phyloP scores from a whole-genome alignment of 2,797 vertebrate genomes.

The Pangasius mekongensis region DNA sequence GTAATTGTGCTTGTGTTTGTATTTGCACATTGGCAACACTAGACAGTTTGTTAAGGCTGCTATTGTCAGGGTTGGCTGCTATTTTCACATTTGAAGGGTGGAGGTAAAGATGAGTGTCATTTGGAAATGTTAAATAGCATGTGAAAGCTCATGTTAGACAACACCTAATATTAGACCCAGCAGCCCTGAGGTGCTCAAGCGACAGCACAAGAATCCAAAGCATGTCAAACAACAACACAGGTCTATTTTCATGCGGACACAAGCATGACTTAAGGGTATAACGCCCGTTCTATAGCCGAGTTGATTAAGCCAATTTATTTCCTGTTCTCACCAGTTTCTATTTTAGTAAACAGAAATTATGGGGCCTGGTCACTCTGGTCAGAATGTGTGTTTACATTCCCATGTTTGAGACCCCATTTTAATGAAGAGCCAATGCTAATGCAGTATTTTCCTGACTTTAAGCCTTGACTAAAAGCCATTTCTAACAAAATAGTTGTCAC shows the following conservation, averaged over 20 bases:
- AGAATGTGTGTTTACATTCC: not conserved
- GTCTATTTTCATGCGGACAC: not conserved
- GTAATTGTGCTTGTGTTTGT: not conserved
- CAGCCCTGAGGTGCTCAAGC: not conserved
- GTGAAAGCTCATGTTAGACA: not conserved
- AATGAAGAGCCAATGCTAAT: not conserved
- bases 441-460: not conserved
- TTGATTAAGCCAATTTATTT: not conserved
- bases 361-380: too few species aligned
- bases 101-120: not conserved
- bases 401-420: not conserved
- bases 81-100: not conserved
- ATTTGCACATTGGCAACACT: not conserved
- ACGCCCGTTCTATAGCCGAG: not conserved
- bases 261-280: not conserved
- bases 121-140: not conserved
- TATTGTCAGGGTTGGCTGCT: not conserved
- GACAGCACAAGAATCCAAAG: not conserved
- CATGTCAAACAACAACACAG: not conserved
- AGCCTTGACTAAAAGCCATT: not conserved
- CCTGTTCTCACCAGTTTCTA: not conserved
- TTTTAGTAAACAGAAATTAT: not conserved
- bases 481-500: not conserved
- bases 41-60: not conserved
- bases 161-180: conserved; percentile 1